Percentiles rank a stretch among this genome's conserved stretches.
phyloP scores from a whole-genome alignment of 2,888 invertebrate genomes.

The Drosophila atripex region DNA sequence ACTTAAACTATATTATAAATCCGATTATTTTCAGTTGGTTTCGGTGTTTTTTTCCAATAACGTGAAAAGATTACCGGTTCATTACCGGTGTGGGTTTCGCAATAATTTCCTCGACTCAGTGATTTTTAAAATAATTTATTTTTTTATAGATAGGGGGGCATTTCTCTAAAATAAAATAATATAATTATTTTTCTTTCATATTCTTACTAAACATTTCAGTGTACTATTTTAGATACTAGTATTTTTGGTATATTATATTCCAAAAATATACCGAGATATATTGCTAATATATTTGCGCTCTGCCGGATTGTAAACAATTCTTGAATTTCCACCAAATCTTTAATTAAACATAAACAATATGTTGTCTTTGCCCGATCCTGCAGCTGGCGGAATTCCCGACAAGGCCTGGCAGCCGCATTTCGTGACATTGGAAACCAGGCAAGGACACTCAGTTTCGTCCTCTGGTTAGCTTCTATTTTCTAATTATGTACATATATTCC shows the following conservation, averaged over 20 bases:
- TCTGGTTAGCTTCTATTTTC: neutral
- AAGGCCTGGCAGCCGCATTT: conserved; percentile 95
- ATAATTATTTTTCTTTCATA: too few relatives aligned
- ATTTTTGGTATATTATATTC: neutral
- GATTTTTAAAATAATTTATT: too few relatives aligned
- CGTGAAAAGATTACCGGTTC: neutral
- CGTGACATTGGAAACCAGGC: conserved; percentile 93
- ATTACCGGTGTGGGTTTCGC: neutral
- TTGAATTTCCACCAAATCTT: neutral
- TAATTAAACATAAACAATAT: conserved; percentile 30
- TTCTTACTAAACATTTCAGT: too few relatives aligned
- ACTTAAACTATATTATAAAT: too few relatives aligned
- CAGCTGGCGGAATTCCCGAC: conserved; percentile 88
- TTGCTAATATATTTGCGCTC: neutral
- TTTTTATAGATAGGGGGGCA: neutral
- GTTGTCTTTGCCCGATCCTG: conserved; percentile 60
- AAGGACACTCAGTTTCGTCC: conserved; percentile 84
- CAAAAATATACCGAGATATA: neutral
- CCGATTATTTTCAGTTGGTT: neutral
- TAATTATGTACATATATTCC: conserved; percentile 15
- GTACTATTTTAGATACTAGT: neutral
- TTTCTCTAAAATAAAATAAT: neutral
- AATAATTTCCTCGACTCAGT: too few relatives aligned
- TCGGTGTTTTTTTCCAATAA: neutral
- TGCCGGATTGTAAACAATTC: conserved; percentile 11